Conservation (phyloP, 2,113 vertebrate species). For the Poicephalus gulielmi region DNA sequence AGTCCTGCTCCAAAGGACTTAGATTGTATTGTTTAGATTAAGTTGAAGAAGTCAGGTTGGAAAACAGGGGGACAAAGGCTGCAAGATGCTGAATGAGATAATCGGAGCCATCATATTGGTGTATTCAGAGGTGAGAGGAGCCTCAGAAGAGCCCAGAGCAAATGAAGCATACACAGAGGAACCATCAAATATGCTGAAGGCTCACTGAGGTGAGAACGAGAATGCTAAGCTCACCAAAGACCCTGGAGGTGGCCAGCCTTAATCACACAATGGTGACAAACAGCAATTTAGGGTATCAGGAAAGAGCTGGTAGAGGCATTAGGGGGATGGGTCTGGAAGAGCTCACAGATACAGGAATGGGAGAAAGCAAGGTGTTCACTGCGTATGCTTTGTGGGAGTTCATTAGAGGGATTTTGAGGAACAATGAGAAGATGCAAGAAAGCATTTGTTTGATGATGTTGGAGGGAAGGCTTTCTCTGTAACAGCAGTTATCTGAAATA, state of each 20-base stretch:
- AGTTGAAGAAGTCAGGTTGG: background rate
- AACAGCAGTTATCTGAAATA: background rate
- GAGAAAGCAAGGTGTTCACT: background rate
- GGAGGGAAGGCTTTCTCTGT: background rate
- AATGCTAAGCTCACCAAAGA: background rate
- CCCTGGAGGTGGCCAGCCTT: background rate
- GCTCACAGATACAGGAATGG: background rate
- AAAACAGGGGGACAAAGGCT: background rate
- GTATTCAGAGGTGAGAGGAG: background rate
- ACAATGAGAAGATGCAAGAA: background rate
- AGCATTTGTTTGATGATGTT: background rate
- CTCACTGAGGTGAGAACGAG: background rate
- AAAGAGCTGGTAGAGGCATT: background rate
- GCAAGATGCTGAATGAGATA: background rate
- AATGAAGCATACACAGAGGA: background rate
- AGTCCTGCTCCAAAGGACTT: background rate
- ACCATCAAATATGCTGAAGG: background rate
- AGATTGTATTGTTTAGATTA: background rate
- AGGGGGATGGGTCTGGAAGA: background rate
- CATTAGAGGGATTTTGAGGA: background rate
- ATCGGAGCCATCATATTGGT: background rate
- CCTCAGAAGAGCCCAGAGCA: background rate
- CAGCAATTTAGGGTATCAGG: background rate
- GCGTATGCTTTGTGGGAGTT: background rate
- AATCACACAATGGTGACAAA: background rate